These are phyloP conservation scores for Macrotrachela quadricornifera DNA, from an alignment of 1,140 invertebrate genomes.

Conservation along the genomic window DNA sequence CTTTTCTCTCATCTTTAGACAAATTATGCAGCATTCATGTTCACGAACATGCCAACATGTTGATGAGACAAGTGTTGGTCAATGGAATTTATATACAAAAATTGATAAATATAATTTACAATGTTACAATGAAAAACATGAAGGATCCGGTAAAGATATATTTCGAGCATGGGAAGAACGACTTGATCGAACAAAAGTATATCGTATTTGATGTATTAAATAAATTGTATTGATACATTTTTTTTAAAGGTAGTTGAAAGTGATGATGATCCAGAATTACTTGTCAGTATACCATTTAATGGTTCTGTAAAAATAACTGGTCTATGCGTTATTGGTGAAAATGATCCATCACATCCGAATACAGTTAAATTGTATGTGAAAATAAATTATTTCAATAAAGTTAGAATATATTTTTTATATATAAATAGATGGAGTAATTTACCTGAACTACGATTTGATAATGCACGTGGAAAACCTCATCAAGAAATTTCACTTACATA, in stretches of 20 bases:
- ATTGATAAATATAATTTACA: slow-evolving; percentile 67
- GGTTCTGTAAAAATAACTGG: slow-evolving; percentile 83
- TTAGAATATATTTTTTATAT: too few species aligned
- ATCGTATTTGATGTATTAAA: slow-evolving; percentile 10
- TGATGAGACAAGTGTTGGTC: slow-evolving; percentile 46
- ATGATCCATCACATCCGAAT: slow-evolving; percentile 56
- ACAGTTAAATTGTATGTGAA: slow-evolving; percentile 58
- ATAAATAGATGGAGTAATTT: too few species aligned
- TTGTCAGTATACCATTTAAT: slow-evolving; percentile 87
- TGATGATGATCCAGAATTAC: slow-evolving; percentile 72
- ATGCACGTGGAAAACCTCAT: too few species aligned
- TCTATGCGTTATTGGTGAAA: slow-evolving; percentile 63
- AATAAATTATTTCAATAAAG: too few species aligned
- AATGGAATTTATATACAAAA: slow-evolving; percentile 67
- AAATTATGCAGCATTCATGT: too few species aligned
- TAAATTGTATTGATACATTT: background rate
- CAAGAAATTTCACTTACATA: slow-evolving; percentile 70
- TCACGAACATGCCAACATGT: background rate
- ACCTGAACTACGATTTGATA: too few species aligned
- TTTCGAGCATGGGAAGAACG: slow-evolving; percentile 79
- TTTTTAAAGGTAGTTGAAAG: slow-evolving; percentile 62
- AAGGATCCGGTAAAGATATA: slow-evolving; percentile 60
- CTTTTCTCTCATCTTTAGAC: too few species aligned
- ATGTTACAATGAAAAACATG: slow-evolving; percentile 64
- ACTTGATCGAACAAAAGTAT: slow-evolving; percentile 48